Evolutionary conservation across 2,113 vertebrate genomes (phyloP), one percentile per base, ranked within the genome.

Genomic region (Corythornis vintsioides): DNA sequence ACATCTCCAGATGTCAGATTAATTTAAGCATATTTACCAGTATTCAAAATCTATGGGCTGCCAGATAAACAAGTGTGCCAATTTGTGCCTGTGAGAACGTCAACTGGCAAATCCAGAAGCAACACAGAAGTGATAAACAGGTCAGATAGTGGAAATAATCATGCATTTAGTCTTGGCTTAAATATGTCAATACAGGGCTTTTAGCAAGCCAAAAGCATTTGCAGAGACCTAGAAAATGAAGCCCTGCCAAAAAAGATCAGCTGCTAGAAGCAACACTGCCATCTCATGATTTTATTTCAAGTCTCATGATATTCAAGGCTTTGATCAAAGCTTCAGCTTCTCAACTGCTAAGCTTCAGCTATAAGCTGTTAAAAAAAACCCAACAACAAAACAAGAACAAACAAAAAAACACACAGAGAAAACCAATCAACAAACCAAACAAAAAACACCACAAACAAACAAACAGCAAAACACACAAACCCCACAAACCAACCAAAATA

Each of bases 191-290:
- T 85, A 92, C 9, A 91, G 26, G 14, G 43, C 48, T 91, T 92
- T 92, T 67, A 96, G 87, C 45, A 91, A 89, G 78, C 52, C 84
- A 86, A 79, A 87, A 45, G 43, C 84, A 45, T 85, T 95, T 92
- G 67, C 67, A 26, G 84, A 91, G 75, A 94, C 53, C 47, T 80
- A 83, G 78, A 83, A 96, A 85, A 94, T 15, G 35, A 96, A 95
- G 84, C 56, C 53, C 47, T 71, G 78, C 84, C 94, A 94, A 82
- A 92, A 92, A 89, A 80, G 71, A 96, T 91, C 89, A 89, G 95
- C 93, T 92, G 78, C 86, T 92, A 96, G 84, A 94, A 92, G 90
- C 95, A 96, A 96, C 78, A 96, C 95, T 96, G 96, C 95, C 95
- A 95, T 96, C 96, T 96, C 95, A 95, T 94, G 94, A 94, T 95